Evolutionary conservation across 1,140 invertebrate species (phyloP).

Genomic region (Eriosoma lanigerum): DNA sequence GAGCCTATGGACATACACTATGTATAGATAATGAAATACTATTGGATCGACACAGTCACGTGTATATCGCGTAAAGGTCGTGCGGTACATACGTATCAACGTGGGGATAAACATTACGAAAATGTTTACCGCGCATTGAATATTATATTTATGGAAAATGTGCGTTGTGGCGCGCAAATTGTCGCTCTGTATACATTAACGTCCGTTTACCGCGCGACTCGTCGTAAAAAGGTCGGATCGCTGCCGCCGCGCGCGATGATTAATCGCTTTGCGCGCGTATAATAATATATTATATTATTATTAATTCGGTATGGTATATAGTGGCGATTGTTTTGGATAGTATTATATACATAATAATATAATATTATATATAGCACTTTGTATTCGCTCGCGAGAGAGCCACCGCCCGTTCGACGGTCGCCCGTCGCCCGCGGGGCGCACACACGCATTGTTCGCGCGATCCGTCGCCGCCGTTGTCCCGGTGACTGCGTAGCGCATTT

Average conservation of each 20-base stretch:
- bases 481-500: constrained; percentile 7
- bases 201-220: background rate
- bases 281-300: background rate
- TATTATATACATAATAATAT: background rate
- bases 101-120: too few relatives aligned
- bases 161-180: too few relatives aligned
- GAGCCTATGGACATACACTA: too few relatives aligned
- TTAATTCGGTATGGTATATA: background rate
- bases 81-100: too few relatives aligned
- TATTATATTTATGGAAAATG: too few relatives aligned
- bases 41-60: too few relatives aligned
- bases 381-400: background rate
- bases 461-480: constrained; percentile 15
- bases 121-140: too few relatives aligned
- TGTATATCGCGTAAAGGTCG: too few relatives aligned
- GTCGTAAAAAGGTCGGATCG: background rate
- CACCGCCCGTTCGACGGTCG: background rate
- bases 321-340: constrained; percentile 28
- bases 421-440: constrained; percentile 27
- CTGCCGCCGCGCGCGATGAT: background rate
- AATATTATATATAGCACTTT: background rate
- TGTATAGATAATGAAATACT: too few relatives aligned
- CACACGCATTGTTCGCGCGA: constrained; percentile 25
- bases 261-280: constrained; percentile 8
- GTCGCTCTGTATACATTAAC: too few relatives aligned